These are phyloP conservation scores for Poecilia picta DNA, from an alignment of 2,797 vertebrate genomes.

Conservation along the genomic window DNA sequence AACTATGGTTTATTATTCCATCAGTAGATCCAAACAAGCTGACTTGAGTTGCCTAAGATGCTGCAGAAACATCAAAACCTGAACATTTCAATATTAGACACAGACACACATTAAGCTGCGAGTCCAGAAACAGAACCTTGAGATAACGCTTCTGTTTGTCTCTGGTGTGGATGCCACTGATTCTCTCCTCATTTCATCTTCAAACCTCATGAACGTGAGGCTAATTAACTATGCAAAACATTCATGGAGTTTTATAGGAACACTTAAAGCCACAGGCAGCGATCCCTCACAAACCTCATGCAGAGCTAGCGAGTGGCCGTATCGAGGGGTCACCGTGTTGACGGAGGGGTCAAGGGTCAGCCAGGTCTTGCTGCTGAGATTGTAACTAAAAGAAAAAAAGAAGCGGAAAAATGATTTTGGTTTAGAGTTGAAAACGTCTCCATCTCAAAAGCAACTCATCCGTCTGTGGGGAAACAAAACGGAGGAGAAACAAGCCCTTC, in stretches of 20 bases:
- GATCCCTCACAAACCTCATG: constrained; percentile 80
- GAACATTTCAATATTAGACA: background rate
- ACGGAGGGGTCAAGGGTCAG: constrained; percentile 85
- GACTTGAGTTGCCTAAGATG: background rate
- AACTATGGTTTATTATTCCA: background rate
- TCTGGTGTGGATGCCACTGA: background rate
- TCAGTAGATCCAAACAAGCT: background rate
- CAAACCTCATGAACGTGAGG: background rate
- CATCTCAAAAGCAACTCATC: background rate
- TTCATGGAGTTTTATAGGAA: background rate
- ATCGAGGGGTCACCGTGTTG: constrained; percentile 88
- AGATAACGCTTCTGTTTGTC: background rate
- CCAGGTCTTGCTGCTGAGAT: constrained; percentile 88
- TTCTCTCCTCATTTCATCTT: background rate
- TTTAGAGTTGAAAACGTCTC: background rate
- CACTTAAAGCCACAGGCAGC: background rate
- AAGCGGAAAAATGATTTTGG: background rate
- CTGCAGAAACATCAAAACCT: background rate
- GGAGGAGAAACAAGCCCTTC: background rate
- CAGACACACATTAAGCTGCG: background rate
- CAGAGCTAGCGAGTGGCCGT: constrained; percentile 91
- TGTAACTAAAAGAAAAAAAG: constrained; percentile 79
- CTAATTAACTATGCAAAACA: background rate
- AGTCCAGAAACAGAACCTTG: background rate
- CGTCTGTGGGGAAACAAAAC: background rate